Conservation (phyloP, 2,888 invertebrate genomes). For the Meloe dianella region DNA sequence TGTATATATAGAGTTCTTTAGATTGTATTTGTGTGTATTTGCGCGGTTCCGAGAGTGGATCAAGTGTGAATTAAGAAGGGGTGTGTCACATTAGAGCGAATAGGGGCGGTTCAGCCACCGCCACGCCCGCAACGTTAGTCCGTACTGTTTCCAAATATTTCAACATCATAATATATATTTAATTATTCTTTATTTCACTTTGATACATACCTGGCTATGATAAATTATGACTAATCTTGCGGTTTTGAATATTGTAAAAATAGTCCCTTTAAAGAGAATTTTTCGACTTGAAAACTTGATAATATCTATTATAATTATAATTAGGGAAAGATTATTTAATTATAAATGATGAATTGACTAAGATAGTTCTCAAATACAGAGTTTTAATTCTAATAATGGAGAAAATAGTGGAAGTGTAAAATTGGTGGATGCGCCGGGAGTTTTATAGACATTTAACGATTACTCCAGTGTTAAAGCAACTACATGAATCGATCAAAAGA, state of each 20-base stretch:
- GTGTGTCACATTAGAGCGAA: conserved; percentile 52
- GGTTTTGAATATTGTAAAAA: background rate
- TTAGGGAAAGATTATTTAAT: background rate
- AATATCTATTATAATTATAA: background rate
- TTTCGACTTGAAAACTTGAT: background rate
- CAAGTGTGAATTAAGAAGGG: conserved; percentile 58
- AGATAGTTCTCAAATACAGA: background rate
- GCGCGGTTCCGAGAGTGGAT: conserved; percentile 49
- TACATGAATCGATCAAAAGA: too few species aligned
- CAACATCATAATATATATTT: conserved; percentile 39
- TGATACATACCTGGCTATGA: background rate
- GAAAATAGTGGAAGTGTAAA: background rate
- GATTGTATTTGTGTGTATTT: conserved; percentile 36
- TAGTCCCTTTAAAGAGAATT: background rate
- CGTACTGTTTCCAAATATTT: conserved; percentile 37
- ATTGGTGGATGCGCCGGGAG: conserved; percentile 3
- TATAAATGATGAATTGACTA: background rate
- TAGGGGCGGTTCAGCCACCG: conserved; percentile 47
- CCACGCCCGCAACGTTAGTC: conserved; percentile 49
- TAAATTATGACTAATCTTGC: background rate
- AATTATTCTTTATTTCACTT: conserved; percentile 37
- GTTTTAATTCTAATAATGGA: background rate
- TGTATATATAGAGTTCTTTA: conserved; percentile 2
- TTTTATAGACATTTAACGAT: too few species aligned
- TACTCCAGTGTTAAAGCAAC: too few species aligned